Conservation (phyloP, 2,888 invertebrate genomes). For the Drepanosiphum platanoidis region DNA sequence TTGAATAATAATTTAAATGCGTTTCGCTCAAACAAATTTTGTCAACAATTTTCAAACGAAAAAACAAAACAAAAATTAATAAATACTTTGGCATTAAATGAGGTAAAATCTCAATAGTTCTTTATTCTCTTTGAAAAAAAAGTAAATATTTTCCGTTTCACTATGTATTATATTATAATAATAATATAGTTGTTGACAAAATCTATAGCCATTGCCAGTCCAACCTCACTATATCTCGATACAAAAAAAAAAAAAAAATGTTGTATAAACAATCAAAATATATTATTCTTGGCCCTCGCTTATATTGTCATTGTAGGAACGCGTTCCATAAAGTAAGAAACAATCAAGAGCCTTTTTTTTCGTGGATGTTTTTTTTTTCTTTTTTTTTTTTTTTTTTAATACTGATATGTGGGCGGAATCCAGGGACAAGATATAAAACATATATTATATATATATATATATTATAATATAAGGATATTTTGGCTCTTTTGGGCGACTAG, state of each 20-base stretch:
- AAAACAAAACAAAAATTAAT: slow-evolving; percentile 23
- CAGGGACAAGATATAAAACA: slow-evolving; percentile 30
- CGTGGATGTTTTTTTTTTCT: not conserved
- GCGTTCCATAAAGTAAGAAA: slow-evolving; percentile 45
- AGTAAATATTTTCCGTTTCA: not conserved
- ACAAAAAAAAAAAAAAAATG: slow-evolving; percentile 20
- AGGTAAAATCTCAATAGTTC: slow-evolving; percentile 35
- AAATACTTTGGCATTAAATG: slow-evolving; percentile 51
- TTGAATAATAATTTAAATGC: slow-evolving; percentile 24
- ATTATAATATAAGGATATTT: slow-evolving; percentile 13
- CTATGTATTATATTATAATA: too few species aligned
- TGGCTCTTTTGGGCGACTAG: slow-evolving; percentile 39
- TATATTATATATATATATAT: not conserved
- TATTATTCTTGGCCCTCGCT: slow-evolving; percentile 22
- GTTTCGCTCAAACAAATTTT: slow-evolving; percentile 15
- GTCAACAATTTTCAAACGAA: slow-evolving; percentile 46
- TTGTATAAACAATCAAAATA: slow-evolving; percentile 13
- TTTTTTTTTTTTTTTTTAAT: slow-evolving; percentile 36
- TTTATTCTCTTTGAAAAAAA: not conserved
- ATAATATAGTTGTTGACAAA: slow-evolving; percentile 7
- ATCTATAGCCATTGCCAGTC: not conserved
- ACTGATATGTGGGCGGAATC: slow-evolving; percentile 61
- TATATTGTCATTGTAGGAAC: slow-evolving; percentile 59
- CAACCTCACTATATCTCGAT: not conserved
- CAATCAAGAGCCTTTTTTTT: slow-evolving; percentile 20